Percentiles rank a stretch among this genome's conserved stretches.
Evolutionary conservation across 2,113 vertebrate species (phyloP).

Genomic region (Suricata suricatta): DNA sequence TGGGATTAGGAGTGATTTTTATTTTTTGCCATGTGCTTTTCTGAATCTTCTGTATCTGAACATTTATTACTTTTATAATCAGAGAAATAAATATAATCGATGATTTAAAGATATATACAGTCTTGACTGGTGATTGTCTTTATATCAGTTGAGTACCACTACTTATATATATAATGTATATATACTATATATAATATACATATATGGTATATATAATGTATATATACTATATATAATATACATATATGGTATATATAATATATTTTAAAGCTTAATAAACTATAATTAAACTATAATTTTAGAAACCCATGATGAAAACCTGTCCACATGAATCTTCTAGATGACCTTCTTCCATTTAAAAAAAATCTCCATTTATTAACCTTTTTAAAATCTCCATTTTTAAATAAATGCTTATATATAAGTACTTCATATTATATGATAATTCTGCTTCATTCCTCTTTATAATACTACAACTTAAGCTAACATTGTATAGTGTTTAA

Average conservation of each 20-base stretch:
- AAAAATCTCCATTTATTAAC: not conserved
- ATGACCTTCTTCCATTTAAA: not conserved
- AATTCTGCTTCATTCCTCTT: not conserved
- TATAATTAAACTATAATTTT: not conserved
- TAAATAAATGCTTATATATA: not conserved
- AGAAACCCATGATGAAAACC: constrained; percentile 18
- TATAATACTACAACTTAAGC: not conserved
- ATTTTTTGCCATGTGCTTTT: constrained; percentile 18
- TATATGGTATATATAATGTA: not conserved
- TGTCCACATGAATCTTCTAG: not conserved
- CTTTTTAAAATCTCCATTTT: not conserved
- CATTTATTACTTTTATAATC: constrained; percentile 9
- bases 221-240: not conserved
- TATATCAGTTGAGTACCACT: not conserved
- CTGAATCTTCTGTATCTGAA: constrained; percentile 18
- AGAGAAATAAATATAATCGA: constrained; percentile 32
- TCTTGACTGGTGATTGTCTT: not conserved
- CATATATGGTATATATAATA: not conserved
- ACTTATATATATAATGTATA: not conserved
- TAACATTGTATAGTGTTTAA: not conserved
- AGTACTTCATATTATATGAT: not conserved
- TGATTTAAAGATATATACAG: not conserved
- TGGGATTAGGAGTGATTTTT: not conserved
- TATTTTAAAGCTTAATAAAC: not conserved
- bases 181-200: not conserved